Conservation (phyloP, 1,140 invertebrate genomes). For the Zaprionus lachaisei region DNA sequence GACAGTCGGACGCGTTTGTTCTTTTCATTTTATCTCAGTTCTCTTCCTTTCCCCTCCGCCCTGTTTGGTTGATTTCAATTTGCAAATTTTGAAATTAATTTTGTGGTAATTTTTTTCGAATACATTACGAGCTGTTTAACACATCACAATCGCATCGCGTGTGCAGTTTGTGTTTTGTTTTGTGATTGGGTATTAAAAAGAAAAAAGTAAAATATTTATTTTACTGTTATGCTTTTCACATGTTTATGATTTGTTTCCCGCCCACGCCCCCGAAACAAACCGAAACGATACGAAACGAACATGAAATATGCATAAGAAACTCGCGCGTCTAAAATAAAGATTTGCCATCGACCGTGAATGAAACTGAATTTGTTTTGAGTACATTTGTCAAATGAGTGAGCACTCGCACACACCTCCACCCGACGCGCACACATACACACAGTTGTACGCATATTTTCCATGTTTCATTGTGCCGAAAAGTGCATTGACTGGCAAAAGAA, state of each 20-base stretch:
- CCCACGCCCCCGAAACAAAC: constrained; percentile 24
- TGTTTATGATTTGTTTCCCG: constrained; percentile 61
- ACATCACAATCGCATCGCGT: constrained; percentile 17
- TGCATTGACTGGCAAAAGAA: constrained; percentile 61
- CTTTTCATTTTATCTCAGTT: constrained; percentile 62
- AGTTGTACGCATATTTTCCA: not conserved
- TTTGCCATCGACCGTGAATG: constrained; percentile 58
- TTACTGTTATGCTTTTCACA: constrained; percentile 58
- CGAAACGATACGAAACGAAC: not conserved
- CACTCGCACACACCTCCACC: not conserved
- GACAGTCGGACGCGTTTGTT: constrained; percentile 60
- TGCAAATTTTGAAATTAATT: constrained; percentile 46
- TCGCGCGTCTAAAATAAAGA: constrained; percentile 22
- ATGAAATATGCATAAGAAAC: not conserved
- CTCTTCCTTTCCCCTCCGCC: not conserved
- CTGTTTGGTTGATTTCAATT: constrained; percentile 39
- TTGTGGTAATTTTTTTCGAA: constrained; percentile 21
- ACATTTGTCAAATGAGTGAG: constrained; percentile 29
- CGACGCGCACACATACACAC: not conserved
- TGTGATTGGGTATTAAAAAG: constrained; percentile 13
- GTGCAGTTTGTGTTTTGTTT: constrained; percentile 28
- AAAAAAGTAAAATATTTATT: constrained; percentile 23
- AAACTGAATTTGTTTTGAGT: constrained; percentile 52
- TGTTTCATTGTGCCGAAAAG: constrained; percentile 31
- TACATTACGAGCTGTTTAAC: constrained; percentile 67